Percentiles rank a stretch among this genome's conserved stretches.
phyloP scores from a whole-genome alignment of 2,113 vertebrate species.

The Zosterops japonicus region DNA sequence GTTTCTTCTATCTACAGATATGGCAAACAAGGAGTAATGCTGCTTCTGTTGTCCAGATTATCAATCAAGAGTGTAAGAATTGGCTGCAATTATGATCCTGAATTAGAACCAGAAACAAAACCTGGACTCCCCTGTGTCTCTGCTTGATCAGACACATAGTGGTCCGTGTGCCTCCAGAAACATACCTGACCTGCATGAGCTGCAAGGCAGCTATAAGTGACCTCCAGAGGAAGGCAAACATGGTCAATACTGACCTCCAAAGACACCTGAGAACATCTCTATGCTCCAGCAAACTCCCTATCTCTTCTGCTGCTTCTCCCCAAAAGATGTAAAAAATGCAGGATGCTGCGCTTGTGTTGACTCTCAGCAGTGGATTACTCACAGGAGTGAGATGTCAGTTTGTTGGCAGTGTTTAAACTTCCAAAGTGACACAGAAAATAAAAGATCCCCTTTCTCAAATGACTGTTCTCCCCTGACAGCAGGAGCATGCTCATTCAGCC shows the following conservation, averaged over 20 bases:
- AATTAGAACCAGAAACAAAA: neutral
- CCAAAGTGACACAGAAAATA: slow-evolving; percentile 1
- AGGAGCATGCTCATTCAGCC: neutral
- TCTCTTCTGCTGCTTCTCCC: neutral
- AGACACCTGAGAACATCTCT: neutral
- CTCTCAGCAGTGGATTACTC: neutral
- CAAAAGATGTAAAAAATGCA: neutral
- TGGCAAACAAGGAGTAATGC: neutral
- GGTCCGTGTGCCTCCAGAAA: neutral
- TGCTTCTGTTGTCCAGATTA: neutral
- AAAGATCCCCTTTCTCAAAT: neutral
- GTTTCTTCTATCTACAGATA: neutral
- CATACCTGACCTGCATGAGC: neutral
- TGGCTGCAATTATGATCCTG: neutral
- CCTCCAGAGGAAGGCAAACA: neutral
- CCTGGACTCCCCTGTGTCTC: neutral
- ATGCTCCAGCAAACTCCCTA: neutral
- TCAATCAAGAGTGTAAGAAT: neutral
- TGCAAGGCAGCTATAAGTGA: neutral
- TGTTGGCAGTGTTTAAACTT: neutral
- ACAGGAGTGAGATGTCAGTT: slow-evolving; percentile 4
- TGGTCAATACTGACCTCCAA: neutral
- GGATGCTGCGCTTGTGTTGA: neutral
- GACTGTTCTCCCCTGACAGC: neutral
- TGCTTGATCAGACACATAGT: rapidly evolving